These are phyloP conservation scores for Quadriops clusia DNA, from an alignment of 2,888 invertebrate genomes.

Conservation along the genomic window DNA sequence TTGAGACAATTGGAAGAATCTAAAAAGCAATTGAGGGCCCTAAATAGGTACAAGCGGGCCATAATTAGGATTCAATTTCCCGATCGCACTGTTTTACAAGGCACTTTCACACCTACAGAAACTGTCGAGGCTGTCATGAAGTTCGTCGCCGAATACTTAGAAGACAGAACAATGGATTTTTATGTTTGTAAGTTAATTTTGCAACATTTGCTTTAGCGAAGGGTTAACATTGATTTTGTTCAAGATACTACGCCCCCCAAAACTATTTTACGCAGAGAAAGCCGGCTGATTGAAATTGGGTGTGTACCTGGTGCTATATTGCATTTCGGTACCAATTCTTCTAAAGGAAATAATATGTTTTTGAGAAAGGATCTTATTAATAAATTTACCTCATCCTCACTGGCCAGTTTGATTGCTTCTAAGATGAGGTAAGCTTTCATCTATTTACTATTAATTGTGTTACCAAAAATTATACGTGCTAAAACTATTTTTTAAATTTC, in stretches of 20 bases:
- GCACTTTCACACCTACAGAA: constrained; percentile 67
- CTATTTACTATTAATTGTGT: too few relatives aligned
- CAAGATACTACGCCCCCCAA: constrained; percentile 79
- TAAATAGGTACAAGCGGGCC: constrained; percentile 60
- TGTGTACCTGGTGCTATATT: constrained; percentile 70
- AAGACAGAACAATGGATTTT: constrained; percentile 53
- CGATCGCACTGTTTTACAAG: constrained; percentile 75
- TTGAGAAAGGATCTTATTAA: constrained; percentile 48
- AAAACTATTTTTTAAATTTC: constrained; percentile 5
- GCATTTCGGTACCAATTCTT: constrained; percentile 51
- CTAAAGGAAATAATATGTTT: constrained; percentile 31
- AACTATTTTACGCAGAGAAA: constrained; percentile 47
- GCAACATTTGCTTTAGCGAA: constrained; percentile 5
- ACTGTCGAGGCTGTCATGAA: constrained; percentile 56
- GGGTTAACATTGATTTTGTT: constrained; percentile 19
- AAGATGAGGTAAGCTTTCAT: constrained; percentile 45
- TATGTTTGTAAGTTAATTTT: constrained; percentile 60
- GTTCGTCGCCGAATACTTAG: constrained; percentile 62
- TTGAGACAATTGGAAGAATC: constrained; percentile 48
- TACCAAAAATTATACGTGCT: too few relatives aligned
- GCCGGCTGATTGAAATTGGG: constrained; percentile 56
- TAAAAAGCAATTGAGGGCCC: constrained; percentile 42
- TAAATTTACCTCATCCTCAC: constrained; percentile 52
- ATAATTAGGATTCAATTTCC: constrained; percentile 82
- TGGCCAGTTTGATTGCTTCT: constrained; percentile 55